Percentiles rank a stretch among this genome's conserved stretches.
Conservation (phyloP, 2,888 invertebrate species). For the Parthenolecanium corni region DNA sequence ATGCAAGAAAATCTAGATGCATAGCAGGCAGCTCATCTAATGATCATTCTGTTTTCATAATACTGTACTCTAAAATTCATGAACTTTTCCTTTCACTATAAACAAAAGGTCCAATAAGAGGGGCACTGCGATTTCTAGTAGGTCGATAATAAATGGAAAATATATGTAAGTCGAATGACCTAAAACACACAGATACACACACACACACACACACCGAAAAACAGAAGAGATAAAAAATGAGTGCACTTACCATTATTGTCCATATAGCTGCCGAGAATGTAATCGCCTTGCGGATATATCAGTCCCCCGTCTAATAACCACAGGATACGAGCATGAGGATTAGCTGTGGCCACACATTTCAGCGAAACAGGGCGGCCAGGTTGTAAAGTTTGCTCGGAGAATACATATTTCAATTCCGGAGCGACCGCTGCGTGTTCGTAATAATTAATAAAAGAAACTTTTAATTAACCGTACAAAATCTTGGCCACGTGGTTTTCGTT, state of each 20-base stretch:
- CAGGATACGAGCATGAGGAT: slow-evolving; percentile 65
- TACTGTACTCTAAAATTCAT: no score
- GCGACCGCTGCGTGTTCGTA: slow-evolving; percentile 50
- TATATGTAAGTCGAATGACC: no score
- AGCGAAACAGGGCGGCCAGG: slow-evolving; percentile 51
- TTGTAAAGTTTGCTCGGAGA: slow-evolving; percentile 53
- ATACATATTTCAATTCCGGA: slow-evolving; percentile 71
- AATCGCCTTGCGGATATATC: slow-evolving; percentile 34
- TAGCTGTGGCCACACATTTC: slow-evolving; percentile 74
- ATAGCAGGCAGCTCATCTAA: no score
- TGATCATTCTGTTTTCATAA: no score
- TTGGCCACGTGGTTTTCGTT: not conserved
- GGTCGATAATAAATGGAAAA: no score
- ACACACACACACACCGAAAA: no score
- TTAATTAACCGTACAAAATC: not conserved
- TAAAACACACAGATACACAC: no score
- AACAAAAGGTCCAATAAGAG: no score
- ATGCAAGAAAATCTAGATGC: no score
- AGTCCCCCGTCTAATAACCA: slow-evolving; percentile 61
- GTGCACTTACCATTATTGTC: slow-evolving; percentile 35
- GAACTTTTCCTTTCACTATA: no score
- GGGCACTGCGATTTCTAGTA: no score
- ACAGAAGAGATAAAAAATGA: not conserved
- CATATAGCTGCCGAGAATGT: slow-evolving; percentile 37
- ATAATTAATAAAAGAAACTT: not conserved